Conservation (phyloP, 2,888 invertebrate genomes). For the Clivina fossor region DNA sequence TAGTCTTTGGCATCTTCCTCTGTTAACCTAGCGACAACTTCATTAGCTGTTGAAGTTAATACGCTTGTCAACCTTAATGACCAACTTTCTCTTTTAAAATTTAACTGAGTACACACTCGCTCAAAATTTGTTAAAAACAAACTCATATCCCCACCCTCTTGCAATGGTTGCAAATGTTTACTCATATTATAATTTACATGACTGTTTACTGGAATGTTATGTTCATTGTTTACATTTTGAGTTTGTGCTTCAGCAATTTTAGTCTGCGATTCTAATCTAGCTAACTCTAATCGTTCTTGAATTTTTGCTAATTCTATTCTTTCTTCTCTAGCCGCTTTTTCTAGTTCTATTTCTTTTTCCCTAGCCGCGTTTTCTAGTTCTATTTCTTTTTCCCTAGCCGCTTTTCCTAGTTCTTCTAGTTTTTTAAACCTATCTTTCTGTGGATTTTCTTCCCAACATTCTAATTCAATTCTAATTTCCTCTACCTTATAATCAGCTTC, state of each 20-base stretch:
- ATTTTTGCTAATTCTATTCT: too few relatives aligned
- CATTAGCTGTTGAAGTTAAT: not conserved
- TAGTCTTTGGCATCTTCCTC: slow-evolving; percentile 4
- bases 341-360: not conserved
- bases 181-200: not conserved
- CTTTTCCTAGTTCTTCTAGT: not conserved
- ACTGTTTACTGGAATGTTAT: not conserved
- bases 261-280: slow-evolving; percentile 2
- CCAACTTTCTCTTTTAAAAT: not conserved
- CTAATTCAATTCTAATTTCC: not conserved
- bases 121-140: slow-evolving; percentile 16
- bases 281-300: too few relatives aligned
- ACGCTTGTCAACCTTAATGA: slow-evolving; percentile 3
- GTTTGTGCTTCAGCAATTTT: slow-evolving; percentile 6
- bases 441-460: not conserved
- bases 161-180: slow-evolving; percentile 6
- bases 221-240: not conserved
- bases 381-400: not conserved
- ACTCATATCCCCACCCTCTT: slow-evolving; percentile 5
- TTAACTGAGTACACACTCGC: slow-evolving; percentile 5
- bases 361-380: too few relatives aligned
- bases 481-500: not conserved
- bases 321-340: not conserved
- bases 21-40: not conserved
- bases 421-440: slow-evolving; percentile 7